Base-by-base conservation (phyloP, 2,888 invertebrate species). In the Eretmocerus hayati region DNA sequence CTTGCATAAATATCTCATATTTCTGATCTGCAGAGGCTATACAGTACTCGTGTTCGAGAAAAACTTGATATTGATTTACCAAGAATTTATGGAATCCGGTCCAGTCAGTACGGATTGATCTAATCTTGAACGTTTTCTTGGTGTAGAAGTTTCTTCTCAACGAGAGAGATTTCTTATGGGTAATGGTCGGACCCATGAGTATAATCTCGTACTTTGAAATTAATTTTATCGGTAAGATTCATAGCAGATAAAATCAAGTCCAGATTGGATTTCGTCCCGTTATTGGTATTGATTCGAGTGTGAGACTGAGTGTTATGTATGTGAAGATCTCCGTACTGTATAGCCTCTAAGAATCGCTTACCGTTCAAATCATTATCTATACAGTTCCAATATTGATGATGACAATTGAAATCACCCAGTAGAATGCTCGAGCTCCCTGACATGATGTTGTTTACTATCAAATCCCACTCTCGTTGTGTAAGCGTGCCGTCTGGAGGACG, bases 181-280 rank as follows among this genome's bases (percentile, higher is more conserved):
- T 19, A 45, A 16, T 45, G 45, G n/a, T 45, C 45, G 19, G 37
- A 38, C 5, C 23, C 44, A 33, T 11, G 40, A 2, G 42, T 41
- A 36, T 52, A 48, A 39, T 52, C 46, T 20, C 42, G n/a, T 2
- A 43, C 19, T 13, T 18, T 19, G 4, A 19, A 20, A 31, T 31
- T 19, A 31, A 41, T 19, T n/a, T 31, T 31, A n/a, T 18, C 31
- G 13, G 9, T n/a, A 19, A 19, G 4, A 8, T 31, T 30, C 11
- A 6, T 16, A 31, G 5, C 26, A n/a, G 31, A 31, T 5, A 41
- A 13, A 9, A 41, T 20, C 8, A 41, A 31, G 15, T 41, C 41
- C 2, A 41, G 5, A 31, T 41, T 41, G 4, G 21, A 19, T 19
- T 30, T 41, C 11, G 19, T 31, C 30, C n/a, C 13, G n/a, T 3